Conservation (phyloP, 2,888 invertebrate genomes). For the Apotomis turbidana region DNA sequence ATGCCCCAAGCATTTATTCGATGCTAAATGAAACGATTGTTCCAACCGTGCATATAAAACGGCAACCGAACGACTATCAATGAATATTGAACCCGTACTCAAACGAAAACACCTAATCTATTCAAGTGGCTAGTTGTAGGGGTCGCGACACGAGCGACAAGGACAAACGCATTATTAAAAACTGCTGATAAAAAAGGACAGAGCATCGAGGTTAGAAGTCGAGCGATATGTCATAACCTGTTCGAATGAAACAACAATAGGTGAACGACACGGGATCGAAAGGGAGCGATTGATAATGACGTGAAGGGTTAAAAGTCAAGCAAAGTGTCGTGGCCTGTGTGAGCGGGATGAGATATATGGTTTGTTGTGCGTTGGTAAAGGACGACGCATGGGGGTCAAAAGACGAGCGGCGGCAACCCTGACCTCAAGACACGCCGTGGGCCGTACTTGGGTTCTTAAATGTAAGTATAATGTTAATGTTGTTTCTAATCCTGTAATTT, state of each 20-base stretch:
- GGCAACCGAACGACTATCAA: constrained; percentile 78
- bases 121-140: constrained; percentile 79
- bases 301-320: constrained; percentile 81
- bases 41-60: constrained; percentile 71
- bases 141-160: constrained; percentile 76
- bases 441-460: constrained; percentile 63
- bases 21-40: constrained; percentile 56
- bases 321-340: constrained; percentile 79
- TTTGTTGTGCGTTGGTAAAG: constrained; percentile 56
- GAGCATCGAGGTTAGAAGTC: constrained; percentile 76
- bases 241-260: constrained; percentile 69
- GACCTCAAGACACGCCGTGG: constrained; percentile 73
- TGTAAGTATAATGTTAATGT: not conserved
- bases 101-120: constrained; percentile 83
- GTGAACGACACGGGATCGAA: constrained; percentile 54
- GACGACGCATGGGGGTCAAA: constrained; percentile 73
- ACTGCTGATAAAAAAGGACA: constrained; percentile 64
- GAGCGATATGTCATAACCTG: constrained; percentile 83
- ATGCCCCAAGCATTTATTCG: constrained; percentile 30
- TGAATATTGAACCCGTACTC: constrained; percentile 78
- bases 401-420: constrained; percentile 82
- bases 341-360: constrained; percentile 58
- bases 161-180: constrained; percentile 62
- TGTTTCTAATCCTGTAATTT: no score
- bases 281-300: constrained; percentile 76